Percentiles rank a stretch among this genome's conserved stretches.
phyloP scores from a whole-genome alignment of 2,888 invertebrate genomes.

The Ditylenchus weischeri region DNA sequence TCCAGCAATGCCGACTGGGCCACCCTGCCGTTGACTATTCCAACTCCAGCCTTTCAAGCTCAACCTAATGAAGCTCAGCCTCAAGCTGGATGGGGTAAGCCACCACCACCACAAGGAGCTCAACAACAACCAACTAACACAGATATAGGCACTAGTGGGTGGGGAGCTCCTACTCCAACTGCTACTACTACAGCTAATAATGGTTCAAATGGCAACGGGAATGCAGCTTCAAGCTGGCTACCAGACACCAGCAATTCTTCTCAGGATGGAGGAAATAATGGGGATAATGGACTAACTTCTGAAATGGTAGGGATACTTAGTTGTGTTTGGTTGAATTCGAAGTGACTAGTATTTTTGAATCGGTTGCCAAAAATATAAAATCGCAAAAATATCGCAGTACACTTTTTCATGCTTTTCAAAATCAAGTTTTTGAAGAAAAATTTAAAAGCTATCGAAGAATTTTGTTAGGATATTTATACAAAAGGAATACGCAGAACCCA shows the following conservation, averaged over 20 bases:
- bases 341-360: no score
- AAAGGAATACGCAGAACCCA: no score
- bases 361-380: no score
- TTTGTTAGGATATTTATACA: no score
- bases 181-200: background rate
- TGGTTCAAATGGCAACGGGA: background rate
- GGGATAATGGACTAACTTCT: background rate
- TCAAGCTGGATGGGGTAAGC: constrained; percentile 3
- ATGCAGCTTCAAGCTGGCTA: background rate
- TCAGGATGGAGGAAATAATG: background rate
- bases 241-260: background rate
- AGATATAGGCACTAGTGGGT: constrained; percentile 6
- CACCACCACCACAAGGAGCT: background rate
- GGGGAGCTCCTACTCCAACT: background rate
- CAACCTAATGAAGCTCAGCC: background rate
- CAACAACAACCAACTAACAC: background rate
- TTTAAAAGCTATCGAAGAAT: no score
- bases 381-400: no score
- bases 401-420: no score
- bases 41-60: background rate
- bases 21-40: constrained; percentile 8
- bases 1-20: constrained; percentile 20
- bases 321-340: no score
- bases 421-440: no score
- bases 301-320: background rate